Evolutionary conservation across 2,888 invertebrate genomes (phyloP), one percentile per base, ranked within the genome.

Genomic region (Osedax fenrisi): DNA sequence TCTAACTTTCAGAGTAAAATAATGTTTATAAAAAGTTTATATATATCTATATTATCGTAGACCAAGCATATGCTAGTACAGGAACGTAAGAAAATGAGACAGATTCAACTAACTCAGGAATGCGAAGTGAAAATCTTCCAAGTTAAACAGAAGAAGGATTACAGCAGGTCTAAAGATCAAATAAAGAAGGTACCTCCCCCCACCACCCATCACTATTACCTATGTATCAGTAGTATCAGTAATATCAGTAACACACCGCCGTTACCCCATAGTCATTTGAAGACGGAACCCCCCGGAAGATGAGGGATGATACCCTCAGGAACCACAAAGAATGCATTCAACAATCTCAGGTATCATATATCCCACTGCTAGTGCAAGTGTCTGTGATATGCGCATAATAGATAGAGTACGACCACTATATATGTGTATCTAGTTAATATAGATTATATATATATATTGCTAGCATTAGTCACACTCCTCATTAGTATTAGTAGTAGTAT

Each of bases 71-170:
- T 92, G 85, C 88, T 89, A 77, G 89, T 90, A 67, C 90, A 91
- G 25, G 96, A 97, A 85, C 93, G 92, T 87, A 94, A 94, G 85
- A 87, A 96, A 79, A 88, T 90, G 77, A 96, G 95, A 85, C 93
- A 94, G 83, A 94, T 96, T 81, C 89, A 90, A 64, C 86, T 89
- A 80, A 88, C 91, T 80, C 95, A 97, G 83, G 94, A 95, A 79
- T 89, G 90, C 79, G 96, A 97, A 83, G 88, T 92, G 78, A 96
- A 95, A 84, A 90, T 90, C 77, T 92, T 94, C 84, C 91, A 92
- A 83, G 87, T 90, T 80, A 92, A 92, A 84, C 92, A 94, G 86
- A 94, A 96, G 87, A 91, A 92, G 85, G 95, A 97, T 86, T 97
- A 97, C 87, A 88, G 87, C 81, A 90, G 91, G 72, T 94, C 91